Conservation (phyloP, 1,140 invertebrate species). For the Trialeurodes vaporariorum region DNA sequence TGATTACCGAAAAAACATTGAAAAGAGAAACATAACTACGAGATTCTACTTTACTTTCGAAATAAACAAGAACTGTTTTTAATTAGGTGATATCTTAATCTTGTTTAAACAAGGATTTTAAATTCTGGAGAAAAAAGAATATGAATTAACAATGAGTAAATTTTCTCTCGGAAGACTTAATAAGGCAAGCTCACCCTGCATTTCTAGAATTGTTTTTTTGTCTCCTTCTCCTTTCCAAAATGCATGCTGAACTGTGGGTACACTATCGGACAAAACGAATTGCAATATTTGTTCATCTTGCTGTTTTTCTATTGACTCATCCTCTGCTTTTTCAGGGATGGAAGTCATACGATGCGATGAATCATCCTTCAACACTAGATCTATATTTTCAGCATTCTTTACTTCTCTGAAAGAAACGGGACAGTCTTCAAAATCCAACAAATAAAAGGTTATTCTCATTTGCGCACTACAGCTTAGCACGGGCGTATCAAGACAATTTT, state of each 20-base stretch:
- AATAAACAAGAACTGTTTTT: no score
- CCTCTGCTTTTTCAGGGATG: not conserved
- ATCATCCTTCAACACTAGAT: not conserved
- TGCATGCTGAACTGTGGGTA: slow-evolving; percentile 28
- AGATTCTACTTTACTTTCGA: no score
- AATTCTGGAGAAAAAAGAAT: no score
- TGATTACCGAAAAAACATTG: no score
- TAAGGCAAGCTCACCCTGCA: slow-evolving; percentile 33
- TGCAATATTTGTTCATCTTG: not conserved
- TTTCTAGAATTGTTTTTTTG: slow-evolving; percentile 28
- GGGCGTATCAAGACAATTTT: no score
- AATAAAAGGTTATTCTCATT: no score
- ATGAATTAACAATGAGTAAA: no score
- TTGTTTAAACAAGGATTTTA: no score
- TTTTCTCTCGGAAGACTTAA: no score
- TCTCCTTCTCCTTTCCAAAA: slow-evolving; percentile 42
- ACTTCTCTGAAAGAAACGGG: slow-evolving; percentile 5
- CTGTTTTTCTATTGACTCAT: not conserved
- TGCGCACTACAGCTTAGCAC: no score
- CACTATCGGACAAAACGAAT: slow-evolving; percentile 13
- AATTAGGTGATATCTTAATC: no score
- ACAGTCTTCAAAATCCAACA: slow-evolving; percentile 5
- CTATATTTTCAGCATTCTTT: slow-evolving; percentile 7
- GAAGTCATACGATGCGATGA: not conserved
- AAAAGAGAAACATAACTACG: no score